phyloP scores from a whole-genome alignment of 2,888 invertebrate species.

The Lamellibrachia satsuma region DNA sequence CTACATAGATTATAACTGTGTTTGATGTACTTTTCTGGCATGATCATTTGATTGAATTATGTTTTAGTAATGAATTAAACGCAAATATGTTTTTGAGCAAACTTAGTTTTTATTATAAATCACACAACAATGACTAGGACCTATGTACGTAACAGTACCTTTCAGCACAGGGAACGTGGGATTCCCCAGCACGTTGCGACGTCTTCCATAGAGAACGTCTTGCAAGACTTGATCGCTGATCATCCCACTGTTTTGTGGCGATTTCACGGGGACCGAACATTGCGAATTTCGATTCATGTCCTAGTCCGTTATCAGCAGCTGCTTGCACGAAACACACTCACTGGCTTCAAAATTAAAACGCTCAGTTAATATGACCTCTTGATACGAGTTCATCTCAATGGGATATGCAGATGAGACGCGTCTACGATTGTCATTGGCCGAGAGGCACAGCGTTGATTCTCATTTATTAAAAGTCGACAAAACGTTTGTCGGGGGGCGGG shows the following conservation, averaged over 20 bases:
- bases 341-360: neutral
- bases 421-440: neutral
- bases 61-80: too few relatives aligned
- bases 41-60: too few relatives aligned
- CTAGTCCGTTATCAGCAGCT: neutral
- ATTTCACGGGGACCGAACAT: neutral
- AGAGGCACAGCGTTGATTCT: neutral
- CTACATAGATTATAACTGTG: too few relatives aligned
- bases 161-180: neutral
- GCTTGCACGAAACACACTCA: neutral
- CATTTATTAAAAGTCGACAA: slow-evolving; percentile 6
- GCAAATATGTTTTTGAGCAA: too few relatives aligned
- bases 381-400: neutral
- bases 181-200: slow-evolving; percentile 9
- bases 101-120: too few relatives aligned
- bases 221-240: slow-evolving; percentile 10
- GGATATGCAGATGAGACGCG: neutral
- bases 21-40: too few relatives aligned
- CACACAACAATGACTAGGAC: neutral
- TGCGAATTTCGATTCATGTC: neutral
- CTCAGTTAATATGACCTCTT: neutral
- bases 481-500: neutral
- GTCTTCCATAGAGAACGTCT: neutral
- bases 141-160: neutral
- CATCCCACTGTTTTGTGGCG: neutral